A percentile compares a stretch with the other conserved stretches of the same genome.
Evolutionary conservation across 2,888 invertebrate genomes (phyloP).

Genomic region (Ormyrus labotus): DNA sequence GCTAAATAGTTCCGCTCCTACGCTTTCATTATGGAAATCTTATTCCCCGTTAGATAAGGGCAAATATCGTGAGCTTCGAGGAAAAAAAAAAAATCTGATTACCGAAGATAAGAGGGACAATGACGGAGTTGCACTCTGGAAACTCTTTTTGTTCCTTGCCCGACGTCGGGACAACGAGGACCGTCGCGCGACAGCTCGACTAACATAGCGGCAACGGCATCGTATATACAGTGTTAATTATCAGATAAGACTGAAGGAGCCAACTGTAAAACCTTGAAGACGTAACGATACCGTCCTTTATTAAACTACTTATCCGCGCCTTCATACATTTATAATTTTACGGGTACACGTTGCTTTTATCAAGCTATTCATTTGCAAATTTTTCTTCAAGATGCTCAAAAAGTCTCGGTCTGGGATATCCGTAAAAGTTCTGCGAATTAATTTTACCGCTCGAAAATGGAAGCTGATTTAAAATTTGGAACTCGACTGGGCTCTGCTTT

Average conservation of each 20-base stretch:
- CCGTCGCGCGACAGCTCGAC: not conserved
- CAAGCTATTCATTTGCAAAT: not conserved
- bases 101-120: slow-evolving; percentile 36
- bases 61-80: slow-evolving; percentile 33
- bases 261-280: not conserved
- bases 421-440: too few relatives aligned
- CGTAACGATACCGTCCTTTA: slow-evolving; percentile 1
- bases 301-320: slow-evolving; percentile 18
- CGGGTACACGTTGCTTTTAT: not conserved
- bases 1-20: slow-evolving; percentile 37
- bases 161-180: not conserved
- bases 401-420: too few relatives aligned
- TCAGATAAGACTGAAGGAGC: slow-evolving; percentile 25
- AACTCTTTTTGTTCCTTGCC: slow-evolving; percentile 13
- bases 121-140: slow-evolving; percentile 34
- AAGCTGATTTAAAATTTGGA: too few relatives aligned
- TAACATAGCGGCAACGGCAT: not conserved
- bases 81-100: slow-evolving; percentile 38
- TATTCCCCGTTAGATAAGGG: slow-evolving; percentile 40
- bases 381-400: not conserved
- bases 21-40: slow-evolving; percentile 55
- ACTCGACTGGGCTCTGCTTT: too few relatives aligned
- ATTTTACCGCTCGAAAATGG: too few relatives aligned
- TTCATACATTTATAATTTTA: slow-evolving; percentile 35
- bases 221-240: slow-evolving; percentile 41